phyloP scores from a whole-genome alignment of 2,797 vertebrate species.

The Sarcophilus harrisii region DNA sequence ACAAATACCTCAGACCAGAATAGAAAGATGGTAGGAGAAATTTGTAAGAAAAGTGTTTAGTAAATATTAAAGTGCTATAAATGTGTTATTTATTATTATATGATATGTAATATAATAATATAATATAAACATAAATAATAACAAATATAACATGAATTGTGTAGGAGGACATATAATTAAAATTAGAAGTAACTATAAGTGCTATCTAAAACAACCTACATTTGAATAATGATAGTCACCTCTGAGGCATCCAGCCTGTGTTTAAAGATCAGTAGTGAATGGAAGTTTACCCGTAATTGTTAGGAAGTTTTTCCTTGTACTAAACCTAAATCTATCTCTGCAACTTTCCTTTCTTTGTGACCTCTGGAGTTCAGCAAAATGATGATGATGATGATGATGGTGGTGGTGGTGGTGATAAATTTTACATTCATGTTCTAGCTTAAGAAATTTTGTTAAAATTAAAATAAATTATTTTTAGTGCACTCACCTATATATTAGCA shows the following conservation, averaged over 20 bases:
- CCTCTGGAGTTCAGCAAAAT: not conserved
- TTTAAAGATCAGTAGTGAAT: not conserved
- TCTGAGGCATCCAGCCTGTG: not conserved
- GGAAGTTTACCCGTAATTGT: not conserved
- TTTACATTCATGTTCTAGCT: not conserved
- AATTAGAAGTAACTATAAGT: not conserved
- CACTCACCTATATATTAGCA: not conserved
- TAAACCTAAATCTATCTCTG: not conserved
- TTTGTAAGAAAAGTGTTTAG: not conserved
- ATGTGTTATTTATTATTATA: not conserved
- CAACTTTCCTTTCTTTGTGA: not conserved
- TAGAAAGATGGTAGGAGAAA: not conserved
- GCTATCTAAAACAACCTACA: not conserved
- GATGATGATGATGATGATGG: too few relatives aligned
- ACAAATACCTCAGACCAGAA: not conserved
- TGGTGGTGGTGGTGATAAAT: not conserved
- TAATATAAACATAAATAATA: not conserved
- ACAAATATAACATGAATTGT: not conserved
- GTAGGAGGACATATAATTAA: not conserved
- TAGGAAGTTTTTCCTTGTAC: not conserved
- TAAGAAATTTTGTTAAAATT: not conserved
- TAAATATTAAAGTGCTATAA: not conserved
- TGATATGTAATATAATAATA: not conserved
- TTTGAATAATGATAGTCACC: too few relatives aligned
- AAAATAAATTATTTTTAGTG: not conserved